These are phyloP conservation scores for Microcebus griseorufus DNA, from an alignment of 2,113 vertebrate genomes.

Conservation along the genomic window DNA sequence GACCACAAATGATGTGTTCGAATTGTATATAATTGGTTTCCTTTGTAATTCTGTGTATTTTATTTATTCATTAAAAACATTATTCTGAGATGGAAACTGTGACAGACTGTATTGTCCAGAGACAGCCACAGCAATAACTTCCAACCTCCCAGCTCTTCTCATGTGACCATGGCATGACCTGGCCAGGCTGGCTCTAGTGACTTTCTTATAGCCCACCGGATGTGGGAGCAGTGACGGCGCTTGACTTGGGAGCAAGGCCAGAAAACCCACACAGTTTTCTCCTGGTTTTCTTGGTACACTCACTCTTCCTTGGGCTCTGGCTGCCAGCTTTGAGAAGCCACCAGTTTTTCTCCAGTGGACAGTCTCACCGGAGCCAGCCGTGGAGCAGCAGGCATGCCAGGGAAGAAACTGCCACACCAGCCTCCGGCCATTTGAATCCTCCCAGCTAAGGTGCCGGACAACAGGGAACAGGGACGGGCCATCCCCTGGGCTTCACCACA, in stretches of 20 bases:
- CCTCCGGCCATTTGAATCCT: not conserved
- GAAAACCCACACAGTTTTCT: not conserved
- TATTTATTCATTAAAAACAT: not conserved
- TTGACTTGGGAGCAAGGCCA: not conserved
- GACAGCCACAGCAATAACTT: not conserved
- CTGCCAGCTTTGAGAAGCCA: not conserved
- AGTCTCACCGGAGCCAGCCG: not conserved
- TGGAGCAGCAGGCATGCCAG: not conserved
- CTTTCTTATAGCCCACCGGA: no score
- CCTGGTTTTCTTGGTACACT: not conserved
- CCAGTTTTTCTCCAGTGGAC: accelerated
- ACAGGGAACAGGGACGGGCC: not conserved
- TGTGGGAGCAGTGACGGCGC: not conserved
- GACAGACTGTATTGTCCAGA: not conserved
- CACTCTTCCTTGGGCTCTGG: not conserved
- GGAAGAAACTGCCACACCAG: not conserved
- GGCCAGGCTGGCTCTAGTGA: not conserved
- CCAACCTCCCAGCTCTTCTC: not conserved
- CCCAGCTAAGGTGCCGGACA: not conserved
- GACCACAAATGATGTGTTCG: not conserved
- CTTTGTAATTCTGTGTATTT: not conserved
- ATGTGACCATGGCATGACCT: not conserved
- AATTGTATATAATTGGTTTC: not conserved
- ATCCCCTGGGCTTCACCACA: not conserved
- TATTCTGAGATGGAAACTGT: not conserved